A percentile compares a stretch with the other conserved stretches of the same genome.
phyloP scores from a whole-genome alignment of 2,888 invertebrate genomes.

The Melanotus villosus region DNA sequence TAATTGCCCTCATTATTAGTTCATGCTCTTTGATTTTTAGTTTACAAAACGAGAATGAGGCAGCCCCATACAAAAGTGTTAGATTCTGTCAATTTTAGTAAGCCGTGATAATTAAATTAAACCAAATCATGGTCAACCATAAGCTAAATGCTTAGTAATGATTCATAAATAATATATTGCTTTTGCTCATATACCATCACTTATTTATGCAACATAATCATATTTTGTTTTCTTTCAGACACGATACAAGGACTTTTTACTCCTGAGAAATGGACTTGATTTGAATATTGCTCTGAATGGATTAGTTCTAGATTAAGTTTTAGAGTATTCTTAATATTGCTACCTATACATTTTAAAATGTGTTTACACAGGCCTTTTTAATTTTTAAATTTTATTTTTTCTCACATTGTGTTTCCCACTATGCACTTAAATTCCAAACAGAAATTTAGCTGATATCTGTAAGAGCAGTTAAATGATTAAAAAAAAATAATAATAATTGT shows the following conservation, averaged over 20 bases:
- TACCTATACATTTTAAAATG: conserved; percentile 6
- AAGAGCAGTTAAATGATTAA: neutral
- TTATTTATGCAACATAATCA: too few relatives aligned
- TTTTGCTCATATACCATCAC: too few relatives aligned
- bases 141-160: too few relatives aligned
- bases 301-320: conserved; percentile 30
- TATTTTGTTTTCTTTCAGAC: neutral
- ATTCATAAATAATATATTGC: too few relatives aligned
- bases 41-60: too few relatives aligned
- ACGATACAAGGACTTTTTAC: neutral
- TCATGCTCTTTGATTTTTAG: too few relatives aligned
- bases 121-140: too few relatives aligned
- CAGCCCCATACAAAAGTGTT: too few relatives aligned
- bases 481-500: neutral
- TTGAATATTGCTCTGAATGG: conserved; percentile 23
- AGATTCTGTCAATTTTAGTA: too few relatives aligned
- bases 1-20: too few relatives aligned
- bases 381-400: conserved; percentile 17
- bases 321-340: conserved; percentile 32
- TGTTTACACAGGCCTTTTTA: conserved; percentile 21
- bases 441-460: neutral
- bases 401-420: neutral
- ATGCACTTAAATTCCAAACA: neutral
- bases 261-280: neutral
- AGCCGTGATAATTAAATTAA: too few relatives aligned